Conservation (phyloP, 2,113 vertebrate genomes). For the Myocastor coypus region DNA sequence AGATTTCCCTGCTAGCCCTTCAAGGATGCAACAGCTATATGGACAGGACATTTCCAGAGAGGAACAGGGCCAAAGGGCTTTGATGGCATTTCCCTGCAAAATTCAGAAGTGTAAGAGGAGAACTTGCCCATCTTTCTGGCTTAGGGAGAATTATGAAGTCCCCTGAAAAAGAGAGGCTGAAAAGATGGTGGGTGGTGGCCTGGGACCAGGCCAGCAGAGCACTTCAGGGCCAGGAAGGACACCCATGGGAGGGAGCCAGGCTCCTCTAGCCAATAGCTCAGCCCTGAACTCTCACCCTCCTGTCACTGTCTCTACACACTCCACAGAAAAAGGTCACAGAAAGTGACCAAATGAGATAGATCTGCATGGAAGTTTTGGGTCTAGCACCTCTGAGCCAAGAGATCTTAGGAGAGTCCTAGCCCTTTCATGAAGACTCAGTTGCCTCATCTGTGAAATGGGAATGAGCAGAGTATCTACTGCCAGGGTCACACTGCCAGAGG, state of each 20-base stretch:
- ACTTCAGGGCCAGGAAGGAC: background rate
- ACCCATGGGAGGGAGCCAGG: background rate
- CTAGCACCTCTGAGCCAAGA: background rate
- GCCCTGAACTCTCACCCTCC: background rate
- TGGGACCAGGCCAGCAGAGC: background rate
- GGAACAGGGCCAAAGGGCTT: background rate
- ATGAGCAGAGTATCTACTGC: background rate
- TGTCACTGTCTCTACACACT: background rate
- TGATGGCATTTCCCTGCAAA: constrained; percentile 34
- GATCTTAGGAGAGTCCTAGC: background rate
- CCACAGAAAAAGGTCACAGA: background rate
- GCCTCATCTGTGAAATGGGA: constrained; percentile 64
- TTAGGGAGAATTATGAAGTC: constrained; percentile 9
- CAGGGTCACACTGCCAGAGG: background rate
- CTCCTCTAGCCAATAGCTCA: background rate
- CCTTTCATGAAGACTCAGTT: constrained; percentile 42
- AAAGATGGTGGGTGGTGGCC: background rate
- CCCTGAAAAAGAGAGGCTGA: background rate
- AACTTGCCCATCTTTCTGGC: background rate
- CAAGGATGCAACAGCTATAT: background rate
- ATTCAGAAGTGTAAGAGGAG: background rate
- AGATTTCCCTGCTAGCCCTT: background rate
- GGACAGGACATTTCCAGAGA: background rate
- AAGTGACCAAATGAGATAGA: background rate
- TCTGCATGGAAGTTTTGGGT: background rate